A percentile compares a stretch with the other conserved stretches of the same genome.
These are phyloP conservation scores for Itoplectis maculator DNA, from an alignment of 2,888 invertebrate species.

Conservation along the genomic window DNA sequence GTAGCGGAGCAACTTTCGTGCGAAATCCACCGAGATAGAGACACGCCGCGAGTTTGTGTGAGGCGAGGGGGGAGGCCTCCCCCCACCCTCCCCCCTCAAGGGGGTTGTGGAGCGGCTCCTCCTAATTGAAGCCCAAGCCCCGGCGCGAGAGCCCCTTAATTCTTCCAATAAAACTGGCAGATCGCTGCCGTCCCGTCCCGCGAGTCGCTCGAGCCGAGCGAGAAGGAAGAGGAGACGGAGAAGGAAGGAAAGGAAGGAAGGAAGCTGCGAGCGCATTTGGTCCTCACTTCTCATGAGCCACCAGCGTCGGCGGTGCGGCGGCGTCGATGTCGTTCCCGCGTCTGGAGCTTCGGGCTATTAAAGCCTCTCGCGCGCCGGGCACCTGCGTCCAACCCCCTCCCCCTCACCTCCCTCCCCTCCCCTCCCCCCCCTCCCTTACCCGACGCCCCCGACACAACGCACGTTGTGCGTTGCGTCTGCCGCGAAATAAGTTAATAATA, in stretches of 20 bases:
- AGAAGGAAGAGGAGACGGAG: constrained; percentile 3
- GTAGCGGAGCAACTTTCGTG: constrained; percentile 26
- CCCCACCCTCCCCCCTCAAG: too few relatives aligned
- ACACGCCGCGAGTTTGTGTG: not conserved
- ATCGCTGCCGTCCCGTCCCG: constrained; percentile 67
- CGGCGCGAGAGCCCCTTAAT: constrained; percentile 77
- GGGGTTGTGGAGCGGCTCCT: too few relatives aligned
- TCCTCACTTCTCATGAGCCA: constrained; percentile 30
- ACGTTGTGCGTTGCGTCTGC: constrained; percentile 69
- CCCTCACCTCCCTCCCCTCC: too few relatives aligned
- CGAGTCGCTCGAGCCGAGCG: constrained; percentile 11
- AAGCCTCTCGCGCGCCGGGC: constrained; percentile 65
- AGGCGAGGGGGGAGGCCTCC: constrained; percentile 5
- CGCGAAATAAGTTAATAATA: constrained; percentile 76
- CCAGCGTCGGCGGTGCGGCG: constrained; percentile 35
- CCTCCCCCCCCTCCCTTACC: too few relatives aligned
- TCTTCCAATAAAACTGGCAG: constrained; percentile 78
- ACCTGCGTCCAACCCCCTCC: constrained; percentile 68
- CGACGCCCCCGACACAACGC: too few relatives aligned
- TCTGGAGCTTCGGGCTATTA: constrained; percentile 68
- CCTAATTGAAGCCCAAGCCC: constrained; percentile 62
- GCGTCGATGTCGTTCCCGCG: constrained; percentile 51
- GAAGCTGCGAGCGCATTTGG: constrained; percentile 18
- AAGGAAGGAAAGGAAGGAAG: constrained; percentile 25
- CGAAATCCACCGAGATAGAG: constrained; percentile 15